phyloP scores from a whole-genome alignment of 1,140 invertebrate genomes.

The Halictus rubicundus region DNA sequence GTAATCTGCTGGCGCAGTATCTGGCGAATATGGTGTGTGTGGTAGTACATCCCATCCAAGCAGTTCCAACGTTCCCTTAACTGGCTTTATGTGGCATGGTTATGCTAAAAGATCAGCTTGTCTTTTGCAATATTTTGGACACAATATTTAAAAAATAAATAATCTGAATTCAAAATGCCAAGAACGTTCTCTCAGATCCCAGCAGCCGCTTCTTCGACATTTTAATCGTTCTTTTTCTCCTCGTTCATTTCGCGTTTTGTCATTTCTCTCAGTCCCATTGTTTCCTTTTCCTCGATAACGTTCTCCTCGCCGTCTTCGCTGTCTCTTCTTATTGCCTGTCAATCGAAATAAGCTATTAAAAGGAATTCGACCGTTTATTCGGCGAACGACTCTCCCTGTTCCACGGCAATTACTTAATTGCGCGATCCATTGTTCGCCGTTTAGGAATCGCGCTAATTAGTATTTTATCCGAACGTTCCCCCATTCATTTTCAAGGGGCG shows the following conservation, averaged over 20 bases:
- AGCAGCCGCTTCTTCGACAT: no score
- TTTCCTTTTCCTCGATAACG: background rate
- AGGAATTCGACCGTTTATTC: background rate
- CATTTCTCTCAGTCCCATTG: slow-evolving; percentile 1
- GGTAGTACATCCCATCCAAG: no score
- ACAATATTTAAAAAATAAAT: no score
- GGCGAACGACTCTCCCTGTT: background rate
- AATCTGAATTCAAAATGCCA: no score
- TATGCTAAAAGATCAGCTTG: no score
- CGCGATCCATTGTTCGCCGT: slow-evolving; percentile 24
- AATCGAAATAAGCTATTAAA: slow-evolving; percentile 45
- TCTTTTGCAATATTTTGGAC: no score
- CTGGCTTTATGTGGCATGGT: no score
- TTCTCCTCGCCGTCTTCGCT: background rate
- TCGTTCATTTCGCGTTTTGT: background rate
- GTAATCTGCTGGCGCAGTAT: no score
- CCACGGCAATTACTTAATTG: slow-evolving; percentile 50
- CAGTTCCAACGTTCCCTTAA: no score
- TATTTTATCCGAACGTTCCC: background rate
- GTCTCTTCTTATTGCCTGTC: slow-evolving; percentile 6
- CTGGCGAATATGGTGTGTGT: no score
- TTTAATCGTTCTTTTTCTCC: background rate
- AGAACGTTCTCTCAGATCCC: no score
- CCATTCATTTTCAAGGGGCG: no score
- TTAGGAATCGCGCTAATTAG: slow-evolving; percentile 50